phyloP scores from a whole-genome alignment of 2,113 vertebrate species.

The Apaloderma vittatum region DNA sequence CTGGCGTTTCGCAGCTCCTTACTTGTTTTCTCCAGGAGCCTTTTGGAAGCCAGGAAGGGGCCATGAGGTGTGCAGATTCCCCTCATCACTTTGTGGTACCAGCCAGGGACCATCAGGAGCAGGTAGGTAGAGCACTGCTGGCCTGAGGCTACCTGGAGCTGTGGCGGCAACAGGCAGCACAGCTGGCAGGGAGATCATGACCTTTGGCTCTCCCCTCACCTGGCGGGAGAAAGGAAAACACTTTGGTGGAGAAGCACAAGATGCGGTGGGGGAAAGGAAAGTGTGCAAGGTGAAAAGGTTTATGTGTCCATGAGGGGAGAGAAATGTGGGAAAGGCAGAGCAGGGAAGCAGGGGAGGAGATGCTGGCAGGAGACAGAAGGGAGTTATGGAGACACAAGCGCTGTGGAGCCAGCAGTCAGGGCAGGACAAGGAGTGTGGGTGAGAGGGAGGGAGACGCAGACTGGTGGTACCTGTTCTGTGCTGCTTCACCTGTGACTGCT shows the following conservation, averaged over 20 bases:
- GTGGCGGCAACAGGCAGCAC: not conserved
- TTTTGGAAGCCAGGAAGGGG: not conserved
- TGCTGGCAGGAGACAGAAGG: rapidly evolving
- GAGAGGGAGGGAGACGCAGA: not conserved
- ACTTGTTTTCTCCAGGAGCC: not conserved
- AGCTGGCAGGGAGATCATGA: rapidly evolving
- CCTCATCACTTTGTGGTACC: not conserved
- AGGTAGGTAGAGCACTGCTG: not conserved
- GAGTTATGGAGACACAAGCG: not conserved
- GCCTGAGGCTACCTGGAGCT: not conserved
- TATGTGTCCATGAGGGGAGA: not conserved
- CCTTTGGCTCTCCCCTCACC: not conserved
- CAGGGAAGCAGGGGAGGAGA: not conserved
- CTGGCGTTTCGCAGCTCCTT: not conserved
- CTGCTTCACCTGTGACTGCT: not conserved
- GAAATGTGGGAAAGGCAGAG: not conserved
- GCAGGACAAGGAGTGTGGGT: not conserved
- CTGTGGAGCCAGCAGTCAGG: not conserved
- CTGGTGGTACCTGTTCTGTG: not conserved
- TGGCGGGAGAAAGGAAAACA: rapidly evolving
- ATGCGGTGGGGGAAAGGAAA: not conserved
- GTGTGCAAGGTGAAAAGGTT: rapidly evolving
- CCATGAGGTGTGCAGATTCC: rapidly evolving
- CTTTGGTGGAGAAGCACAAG: not conserved
- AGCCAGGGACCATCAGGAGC: rapidly evolving